phyloP scores from a whole-genome alignment of 2,113 vertebrate species.

The Nicator chloris region DNA sequence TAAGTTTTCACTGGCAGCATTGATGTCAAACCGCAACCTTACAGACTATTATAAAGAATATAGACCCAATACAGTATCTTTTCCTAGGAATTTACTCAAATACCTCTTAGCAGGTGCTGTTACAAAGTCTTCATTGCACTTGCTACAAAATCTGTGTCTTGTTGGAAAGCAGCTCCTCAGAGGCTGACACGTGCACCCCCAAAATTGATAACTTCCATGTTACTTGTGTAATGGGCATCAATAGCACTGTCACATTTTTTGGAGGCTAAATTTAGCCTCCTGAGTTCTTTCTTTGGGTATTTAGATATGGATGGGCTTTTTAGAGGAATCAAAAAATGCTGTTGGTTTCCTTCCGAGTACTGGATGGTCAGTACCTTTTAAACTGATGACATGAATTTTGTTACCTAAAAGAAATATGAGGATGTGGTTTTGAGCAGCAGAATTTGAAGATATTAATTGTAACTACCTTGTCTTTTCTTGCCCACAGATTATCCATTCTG shows the following conservation, averaged over 20 bases:
- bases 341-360: neutral
- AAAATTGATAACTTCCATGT: neutral
- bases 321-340: neutral
- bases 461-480: neutral
- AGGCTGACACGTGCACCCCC: neutral
- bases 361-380: neutral
- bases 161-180: neutral
- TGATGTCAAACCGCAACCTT: neutral
- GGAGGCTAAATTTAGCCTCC: neutral
- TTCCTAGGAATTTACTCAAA: neutral
- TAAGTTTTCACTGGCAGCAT: conserved; percentile 59
- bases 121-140: neutral
- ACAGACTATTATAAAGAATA: neutral
- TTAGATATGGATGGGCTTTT: neutral
- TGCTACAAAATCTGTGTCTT: neutral
- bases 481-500: neutral
- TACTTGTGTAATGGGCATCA: neutral
- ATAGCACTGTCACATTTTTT: neutral
- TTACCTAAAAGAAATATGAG: neutral
- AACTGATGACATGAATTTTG: neutral
- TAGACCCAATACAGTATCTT: neutral
- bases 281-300: neutral
- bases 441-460: neutral
- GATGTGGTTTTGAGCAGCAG: neutral
- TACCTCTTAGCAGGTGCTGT: neutral